These are phyloP conservation scores for Odocoileus virginianus DNA, from an alignment of 2,113 vertebrate genomes.

Conservation along the genomic window DNA sequence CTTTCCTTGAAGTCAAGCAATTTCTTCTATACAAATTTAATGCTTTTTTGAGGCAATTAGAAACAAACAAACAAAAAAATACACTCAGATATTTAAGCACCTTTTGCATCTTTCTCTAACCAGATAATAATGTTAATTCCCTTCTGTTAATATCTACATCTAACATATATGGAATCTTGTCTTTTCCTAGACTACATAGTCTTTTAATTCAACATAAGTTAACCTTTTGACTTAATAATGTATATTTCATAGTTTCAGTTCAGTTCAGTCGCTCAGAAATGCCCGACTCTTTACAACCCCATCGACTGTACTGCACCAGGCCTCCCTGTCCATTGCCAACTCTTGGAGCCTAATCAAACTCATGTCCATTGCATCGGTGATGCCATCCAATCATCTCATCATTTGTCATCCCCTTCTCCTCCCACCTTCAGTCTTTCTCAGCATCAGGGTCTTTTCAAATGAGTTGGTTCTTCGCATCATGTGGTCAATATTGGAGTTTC, in stretches of 20 bases:
- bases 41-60: constrained; percentile 41
- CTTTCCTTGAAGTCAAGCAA: not conserved
- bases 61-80: not conserved
- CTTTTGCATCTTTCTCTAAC: constrained; percentile 1
- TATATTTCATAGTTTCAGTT: not conserved
- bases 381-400: not conserved
- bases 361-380: not conserved
- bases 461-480: not conserved
- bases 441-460: not conserved
- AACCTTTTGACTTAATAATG: not conserved
- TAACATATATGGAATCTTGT: not conserved
- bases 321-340: not conserved
- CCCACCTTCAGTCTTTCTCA: not conserved
- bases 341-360: not conserved
- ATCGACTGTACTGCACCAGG: not conserved
- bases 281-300: rapidly evolving
- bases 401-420: not conserved
- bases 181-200: not conserved
- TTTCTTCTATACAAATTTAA: constrained; percentile 40
- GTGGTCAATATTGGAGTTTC: not conserved
- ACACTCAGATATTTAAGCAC: not conserved
- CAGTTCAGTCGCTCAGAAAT: not conserved
- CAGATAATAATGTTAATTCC: not conserved
- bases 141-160: not conserved
- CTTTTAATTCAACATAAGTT: not conserved